Base-by-base conservation (phyloP, 2,113 vertebrate genomes). In the Cinclus mexicanus region DNA sequence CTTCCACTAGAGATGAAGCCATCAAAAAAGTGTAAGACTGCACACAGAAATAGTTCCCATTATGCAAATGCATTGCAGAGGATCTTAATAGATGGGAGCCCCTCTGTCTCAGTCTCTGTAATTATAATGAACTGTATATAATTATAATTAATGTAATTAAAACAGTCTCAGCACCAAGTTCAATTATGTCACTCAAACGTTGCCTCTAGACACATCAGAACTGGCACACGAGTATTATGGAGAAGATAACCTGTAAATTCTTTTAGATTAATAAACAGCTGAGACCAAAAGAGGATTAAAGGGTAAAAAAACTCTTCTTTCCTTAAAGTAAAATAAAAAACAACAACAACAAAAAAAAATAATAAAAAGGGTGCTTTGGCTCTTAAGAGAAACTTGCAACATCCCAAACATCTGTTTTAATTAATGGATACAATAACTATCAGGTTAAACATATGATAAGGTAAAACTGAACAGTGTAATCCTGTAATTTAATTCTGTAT, bases 81-180 rank as follows among this genome's bases (percentile, higher is more conserved):
- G 50, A 94, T 83, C 92, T 95, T 96, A 96, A 96, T 85, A 89
- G 78, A 42, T 56, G 82, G 75, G 46, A 95, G 25, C 35, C 72
- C 87, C 83, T 93, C 92, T 93, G 72, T 94, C 92, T 95, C 75
- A 93, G 76, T 89, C 72, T 94, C 53, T 87, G 61, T 87, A 93
- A 97, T 97, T 96, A 97, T 97, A 98, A 97, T 95, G 82, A 83
- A 77, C 87, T 90, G 61, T 88, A 90, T 96, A 90, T 95, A 98
- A 97, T 98, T 97, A 97, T 95, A 98, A 97, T 94, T 91, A 97
- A 96, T 96, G 87, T 89, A 95, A 97, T 96, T 97, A 94, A 96
- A 97, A 93, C 41, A 89, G 28, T 86, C 82, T 96, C 46, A 57
- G 68, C 37, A 93, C 59, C 39, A 55, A 81, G 83, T 97, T 97